phyloP scores from a whole-genome alignment of 2,113 vertebrate genomes.

The Melanotaenia duboulayi region DNA sequence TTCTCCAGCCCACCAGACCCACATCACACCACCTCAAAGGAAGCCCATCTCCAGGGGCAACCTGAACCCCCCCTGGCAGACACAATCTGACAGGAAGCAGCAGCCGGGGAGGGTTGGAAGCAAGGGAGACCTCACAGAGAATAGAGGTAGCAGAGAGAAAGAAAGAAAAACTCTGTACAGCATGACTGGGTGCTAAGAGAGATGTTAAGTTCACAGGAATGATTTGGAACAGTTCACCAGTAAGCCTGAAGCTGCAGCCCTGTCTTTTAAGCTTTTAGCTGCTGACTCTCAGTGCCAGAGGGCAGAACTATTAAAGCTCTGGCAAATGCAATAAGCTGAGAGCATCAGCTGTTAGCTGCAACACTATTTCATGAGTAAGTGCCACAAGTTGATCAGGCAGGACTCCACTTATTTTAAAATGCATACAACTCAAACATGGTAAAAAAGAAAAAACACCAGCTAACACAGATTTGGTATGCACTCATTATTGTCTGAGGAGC shows the following conservation, averaged over 20 bases:
- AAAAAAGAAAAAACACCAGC: slow-evolving; percentile 6
- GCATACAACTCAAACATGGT: slow-evolving; percentile 11
- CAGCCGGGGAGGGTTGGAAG: slow-evolving; percentile 39
- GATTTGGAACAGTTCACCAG: slow-evolving; percentile 34
- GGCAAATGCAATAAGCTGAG: slow-evolving; percentile 19
- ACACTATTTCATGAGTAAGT: neutral
- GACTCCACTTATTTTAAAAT: slow-evolving; percentile 16
- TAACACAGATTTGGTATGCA: neutral
- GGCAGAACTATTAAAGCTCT: slow-evolving; percentile 27
- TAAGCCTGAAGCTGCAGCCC: slow-evolving; percentile 31
- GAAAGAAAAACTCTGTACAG: slow-evolving; percentile 43
- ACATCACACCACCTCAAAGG: slow-evolving; percentile 68
- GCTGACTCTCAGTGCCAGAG: slow-evolving; percentile 28
- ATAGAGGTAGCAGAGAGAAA: slow-evolving; percentile 27
- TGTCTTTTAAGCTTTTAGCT: slow-evolving; percentile 29
- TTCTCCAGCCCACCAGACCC: slow-evolving; percentile 43
- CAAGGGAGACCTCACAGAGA: slow-evolving; percentile 30
- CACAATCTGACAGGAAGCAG: slow-evolving; percentile 69
- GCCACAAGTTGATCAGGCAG: slow-evolving; percentile 28
- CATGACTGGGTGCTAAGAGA: slow-evolving; percentile 50
- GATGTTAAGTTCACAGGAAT: slow-evolving; percentile 37
- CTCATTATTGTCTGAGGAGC: neutral
- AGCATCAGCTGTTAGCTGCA: slow-evolving; percentile 4
- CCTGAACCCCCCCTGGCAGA: slow-evolving; percentile 46
- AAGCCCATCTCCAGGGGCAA: slow-evolving; percentile 75